Percentiles rank a stretch among this genome's conserved stretches.
phyloP scores from a whole-genome alignment of 2,888 invertebrate species.

The Conops quadrifasciatus region DNA sequence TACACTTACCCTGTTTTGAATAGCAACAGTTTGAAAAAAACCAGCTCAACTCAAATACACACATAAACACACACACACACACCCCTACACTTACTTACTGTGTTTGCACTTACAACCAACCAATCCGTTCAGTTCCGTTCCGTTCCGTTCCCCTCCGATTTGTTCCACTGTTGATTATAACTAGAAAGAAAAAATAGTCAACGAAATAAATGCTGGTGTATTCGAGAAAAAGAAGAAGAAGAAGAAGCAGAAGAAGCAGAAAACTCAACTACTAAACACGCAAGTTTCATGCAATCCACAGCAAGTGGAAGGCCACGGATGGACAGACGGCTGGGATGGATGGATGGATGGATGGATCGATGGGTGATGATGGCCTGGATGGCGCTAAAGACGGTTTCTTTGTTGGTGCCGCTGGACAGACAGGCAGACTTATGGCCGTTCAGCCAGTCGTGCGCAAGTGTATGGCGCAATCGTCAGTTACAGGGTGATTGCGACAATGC shows the following conservation, averaged over 20 bases:
- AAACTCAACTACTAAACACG: slow-evolving; percentile 12
- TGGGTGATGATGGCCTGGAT: not conserved
- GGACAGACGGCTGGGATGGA: not conserved
- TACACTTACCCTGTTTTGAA: not conserved
- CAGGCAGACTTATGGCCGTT: not conserved
- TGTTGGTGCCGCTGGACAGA: not conserved
- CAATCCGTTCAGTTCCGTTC: too few species aligned
- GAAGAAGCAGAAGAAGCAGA: slow-evolving; percentile 6
- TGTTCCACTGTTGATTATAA: slow-evolving; percentile 6
- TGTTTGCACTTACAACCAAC: not conserved
- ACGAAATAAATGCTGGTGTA: not conserved
- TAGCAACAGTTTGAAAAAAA: slow-evolving; percentile 35
- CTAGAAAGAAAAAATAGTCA: not conserved
- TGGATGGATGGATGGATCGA: too few species aligned
- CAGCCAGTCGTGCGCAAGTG: slow-evolving; percentile 21
- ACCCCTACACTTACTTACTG: not conserved
- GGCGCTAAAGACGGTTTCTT: slow-evolving; percentile 13
- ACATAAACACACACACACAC: slow-evolving; percentile 1
- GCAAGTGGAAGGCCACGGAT: slow-evolving; percentile 20
- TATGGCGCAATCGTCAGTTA: slow-evolving; percentile 16
- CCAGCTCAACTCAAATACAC: slow-evolving; percentile 4
- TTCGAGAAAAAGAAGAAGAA: not conserved
- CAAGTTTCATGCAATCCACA: slow-evolving; percentile 18
- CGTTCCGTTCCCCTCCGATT: not conserved
- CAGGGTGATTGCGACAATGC: not conserved